Evolutionary conservation across 2,888 invertebrate species (phyloP), one percentile per base, ranked within the genome.

Genomic region (Nomada hirtipes): DNA sequence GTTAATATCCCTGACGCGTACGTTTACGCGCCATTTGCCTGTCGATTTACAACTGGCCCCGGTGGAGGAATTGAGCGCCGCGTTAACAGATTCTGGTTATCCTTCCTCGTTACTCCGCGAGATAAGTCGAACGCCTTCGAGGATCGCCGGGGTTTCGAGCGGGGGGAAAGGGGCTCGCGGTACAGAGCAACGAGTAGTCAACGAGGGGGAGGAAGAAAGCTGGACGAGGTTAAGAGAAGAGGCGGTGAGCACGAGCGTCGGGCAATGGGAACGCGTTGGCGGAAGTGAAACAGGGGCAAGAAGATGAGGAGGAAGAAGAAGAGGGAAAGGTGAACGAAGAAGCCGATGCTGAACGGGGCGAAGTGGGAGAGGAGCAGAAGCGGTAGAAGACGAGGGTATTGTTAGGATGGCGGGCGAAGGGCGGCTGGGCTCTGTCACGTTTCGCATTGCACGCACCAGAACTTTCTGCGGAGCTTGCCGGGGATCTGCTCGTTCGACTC

Each of bases 361-460:
- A 80, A 70, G 74, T 71, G 26, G 69, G 61, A 76, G 71, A 18
- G 57, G 71, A 36, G 55, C 23, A 23, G 59, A 61, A 79, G 67
- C 53, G 52, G 61, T 63, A n/a, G 71, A 60, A 53, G 78, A 72
- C 82, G 82, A 78, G 78, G 83, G 84, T 76, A 82, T 83, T 92
- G 92, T 92, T 92, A 90, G 87, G 88, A 89, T 89, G 90, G 89
- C 87, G 89, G 91, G 87, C 85, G 89, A 87, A 90, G 90, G 90
- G 89, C 88, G 89, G 91, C 86, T 86, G 88, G 89, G 90, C 87
- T 90, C 90, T 92, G 93, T 93, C 93, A 93, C 93, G 92, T 93
- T 91, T 93, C 92, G 91, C 91, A 92, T 93, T 92, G 92, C 93
- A 93, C 93, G 92, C 93, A 93, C 91, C 90, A 90, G 89, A 91